phyloP scores from a whole-genome alignment of 2,113 vertebrate species.

The Psittacara wagleri region DNA sequence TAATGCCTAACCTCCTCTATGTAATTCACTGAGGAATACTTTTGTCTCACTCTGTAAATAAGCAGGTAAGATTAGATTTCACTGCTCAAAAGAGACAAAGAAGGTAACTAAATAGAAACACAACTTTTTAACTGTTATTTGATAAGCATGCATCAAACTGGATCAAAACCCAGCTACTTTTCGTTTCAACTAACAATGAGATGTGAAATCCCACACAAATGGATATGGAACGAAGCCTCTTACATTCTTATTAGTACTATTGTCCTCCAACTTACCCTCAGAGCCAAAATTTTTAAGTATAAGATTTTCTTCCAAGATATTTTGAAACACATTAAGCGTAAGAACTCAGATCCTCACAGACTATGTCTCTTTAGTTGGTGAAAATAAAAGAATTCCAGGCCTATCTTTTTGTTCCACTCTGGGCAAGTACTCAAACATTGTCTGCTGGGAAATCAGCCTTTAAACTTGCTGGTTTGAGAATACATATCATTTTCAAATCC shows the following conservation, averaged over 20 bases:
- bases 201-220: conserved; percentile 29
- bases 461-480: background rate
- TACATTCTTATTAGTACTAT: background rate
- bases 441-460: background rate
- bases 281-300: conserved; percentile 20
- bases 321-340: background rate
- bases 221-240: background rate
- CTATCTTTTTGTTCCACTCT: background rate
- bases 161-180: conserved; percentile 6
- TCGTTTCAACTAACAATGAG: background rate
- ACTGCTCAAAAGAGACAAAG: background rate
- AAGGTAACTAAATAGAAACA: conserved; percentile 4
- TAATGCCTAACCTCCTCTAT: background rate
- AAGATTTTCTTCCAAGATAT: conserved; percentile 45
- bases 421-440: background rate
- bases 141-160: background rate
- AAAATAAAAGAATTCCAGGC: conserved; percentile 38
- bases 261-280: background rate
- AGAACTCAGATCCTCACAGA: background rate
- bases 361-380: background rate
- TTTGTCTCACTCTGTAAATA: background rate
- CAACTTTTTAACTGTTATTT: conserved; percentile 1
- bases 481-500: background rate
- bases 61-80: conserved; percentile 31
- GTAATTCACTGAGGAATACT: conserved; percentile 18